Conservation (phyloP, 2,888 invertebrate genomes). For the Eupithecia subumbrata region DNA sequence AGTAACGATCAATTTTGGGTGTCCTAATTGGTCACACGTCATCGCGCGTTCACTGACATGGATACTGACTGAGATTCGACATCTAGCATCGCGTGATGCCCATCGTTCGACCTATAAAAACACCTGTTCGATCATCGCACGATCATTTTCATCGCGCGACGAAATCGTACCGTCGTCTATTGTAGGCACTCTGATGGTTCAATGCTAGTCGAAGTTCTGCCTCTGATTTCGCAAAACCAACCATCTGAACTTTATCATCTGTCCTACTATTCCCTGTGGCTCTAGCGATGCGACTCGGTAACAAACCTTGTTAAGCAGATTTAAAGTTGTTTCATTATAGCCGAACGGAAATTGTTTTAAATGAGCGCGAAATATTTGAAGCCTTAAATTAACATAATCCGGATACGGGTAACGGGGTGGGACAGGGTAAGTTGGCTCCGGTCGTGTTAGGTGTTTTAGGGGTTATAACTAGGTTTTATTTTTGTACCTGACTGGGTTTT, state of each 20-base stretch:
- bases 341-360: slow-evolving; percentile 69
- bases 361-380: slow-evolving; percentile 72
- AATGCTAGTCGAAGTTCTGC: too few species aligned
- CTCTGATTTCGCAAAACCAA: not conserved
- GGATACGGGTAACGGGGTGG: slow-evolving; percentile 39
- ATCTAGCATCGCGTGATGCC: too few species aligned
- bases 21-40: too few species aligned
- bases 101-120: too few species aligned
- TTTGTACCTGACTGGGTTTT: not conserved
- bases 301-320: slow-evolving; percentile 43
- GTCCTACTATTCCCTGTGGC: slow-evolving; percentile 14
- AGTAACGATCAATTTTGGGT: too few species aligned
- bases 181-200: too few species aligned
- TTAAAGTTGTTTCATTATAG: slow-evolving; percentile 47
- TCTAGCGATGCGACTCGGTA: slow-evolving; percentile 30
- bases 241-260: not conserved
- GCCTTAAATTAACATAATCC: slow-evolving; percentile 75
- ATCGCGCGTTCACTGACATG: too few species aligned
- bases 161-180: too few species aligned
- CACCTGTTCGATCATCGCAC: too few species aligned
- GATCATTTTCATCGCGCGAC: too few species aligned
- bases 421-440: slow-evolving; percentile 12
- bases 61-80: too few species aligned
- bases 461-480: slow-evolving; percentile 6
- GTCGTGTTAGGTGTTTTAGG: slow-evolving; percentile 16